These are phyloP conservation scores for Microchrysa polita DNA, from an alignment of 2,888 invertebrate species.

Conservation along the genomic window DNA sequence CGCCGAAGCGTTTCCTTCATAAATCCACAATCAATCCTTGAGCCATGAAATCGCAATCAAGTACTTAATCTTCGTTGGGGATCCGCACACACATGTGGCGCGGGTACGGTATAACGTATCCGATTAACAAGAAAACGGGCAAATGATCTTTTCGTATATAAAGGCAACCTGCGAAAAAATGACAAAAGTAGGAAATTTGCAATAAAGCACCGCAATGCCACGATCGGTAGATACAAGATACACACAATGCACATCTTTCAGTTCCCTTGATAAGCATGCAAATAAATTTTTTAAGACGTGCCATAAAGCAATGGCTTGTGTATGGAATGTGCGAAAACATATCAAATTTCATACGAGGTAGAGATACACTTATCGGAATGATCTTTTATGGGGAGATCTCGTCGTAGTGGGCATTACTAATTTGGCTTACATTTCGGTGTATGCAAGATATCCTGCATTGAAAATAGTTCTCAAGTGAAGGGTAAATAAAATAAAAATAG, in stretches of 20 bases:
- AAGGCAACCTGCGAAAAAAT: constrained; percentile 22
- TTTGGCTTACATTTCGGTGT: constrained; percentile 23
- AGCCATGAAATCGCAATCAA: constrained; percentile 33
- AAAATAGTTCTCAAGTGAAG: too few species aligned
- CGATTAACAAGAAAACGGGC: constrained; percentile 40
- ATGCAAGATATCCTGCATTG: constrained; percentile 16
- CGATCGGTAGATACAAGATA: constrained; percentile 21
- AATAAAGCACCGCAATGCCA: constrained; percentile 25
- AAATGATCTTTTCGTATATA: constrained; percentile 24
- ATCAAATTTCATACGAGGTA: constrained; percentile 38
- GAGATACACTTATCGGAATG: constrained; percentile 10
- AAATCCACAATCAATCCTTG: constrained; percentile 24
- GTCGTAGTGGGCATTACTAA: constrained; percentile 20
- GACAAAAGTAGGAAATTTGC: constrained; percentile 33
- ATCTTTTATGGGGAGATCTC: constrained; percentile 15
- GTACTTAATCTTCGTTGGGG: constrained; percentile 35
- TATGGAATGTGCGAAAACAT: constrained; percentile 43
- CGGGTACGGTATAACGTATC: constrained; percentile 38
- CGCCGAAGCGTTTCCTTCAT: constrained; percentile 8
- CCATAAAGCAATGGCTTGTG: constrained; percentile 42
- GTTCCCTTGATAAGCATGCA: constrained; percentile 19
- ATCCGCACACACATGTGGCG: constrained; percentile 10
- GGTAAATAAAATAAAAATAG: too few species aligned
- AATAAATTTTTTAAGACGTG: constrained; percentile 40
- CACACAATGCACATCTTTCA: constrained; percentile 1